Base-by-base conservation (phyloP, 2,797 vertebrate species). In the Cossypha dichroa region DNA sequence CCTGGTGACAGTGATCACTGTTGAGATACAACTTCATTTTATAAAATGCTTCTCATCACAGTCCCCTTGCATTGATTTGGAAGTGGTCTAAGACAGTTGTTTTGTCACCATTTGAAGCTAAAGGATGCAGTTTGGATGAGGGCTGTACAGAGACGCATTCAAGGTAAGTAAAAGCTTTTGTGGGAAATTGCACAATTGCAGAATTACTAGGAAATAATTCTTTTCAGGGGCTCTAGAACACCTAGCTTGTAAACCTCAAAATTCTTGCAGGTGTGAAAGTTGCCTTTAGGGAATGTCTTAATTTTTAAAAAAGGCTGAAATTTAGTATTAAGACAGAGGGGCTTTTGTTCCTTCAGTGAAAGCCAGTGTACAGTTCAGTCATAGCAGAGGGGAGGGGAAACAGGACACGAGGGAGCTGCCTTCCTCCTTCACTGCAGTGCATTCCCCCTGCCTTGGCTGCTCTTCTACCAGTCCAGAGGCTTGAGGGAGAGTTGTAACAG, bases 261-360 rank as follows among this genome's bases (percentile, higher is more conserved):
- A 48, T 36, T 38, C 55, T 60, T 3, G 0, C 4, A 6, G 26
- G 29, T 0, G 0, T 5, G 4, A 22, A 66, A 54, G 13, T 36
- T 60, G 12, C 22, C 17, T 38, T 67, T 20, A 79, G 28, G 6
- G 12, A 78, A 67, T 11, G 28, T 55, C 64, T 31, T 31, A 34
- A 62, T 77, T 69, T 85, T 68, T 5, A 0, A 29, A 29, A 60
- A 48, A 60, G 16, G 20, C 25, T 40, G 20, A 62, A 54, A 25
- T 45, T 56, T 15, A 62, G 3, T 66, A 21, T 36, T 36, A 36
- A 40, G 40, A 52, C 4, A 81, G 25, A 19, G 11, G 3, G 21
- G 10, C 29, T 91, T 58, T 69, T 72, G 36, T 55, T 85, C 41
- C 14, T 51, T 78, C 8, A 34, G 62, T 23, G 4, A 25, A 52